Conservation (phyloP, 2,113 vertebrate genomes). For the Gadus chalcogrammus region DNA sequence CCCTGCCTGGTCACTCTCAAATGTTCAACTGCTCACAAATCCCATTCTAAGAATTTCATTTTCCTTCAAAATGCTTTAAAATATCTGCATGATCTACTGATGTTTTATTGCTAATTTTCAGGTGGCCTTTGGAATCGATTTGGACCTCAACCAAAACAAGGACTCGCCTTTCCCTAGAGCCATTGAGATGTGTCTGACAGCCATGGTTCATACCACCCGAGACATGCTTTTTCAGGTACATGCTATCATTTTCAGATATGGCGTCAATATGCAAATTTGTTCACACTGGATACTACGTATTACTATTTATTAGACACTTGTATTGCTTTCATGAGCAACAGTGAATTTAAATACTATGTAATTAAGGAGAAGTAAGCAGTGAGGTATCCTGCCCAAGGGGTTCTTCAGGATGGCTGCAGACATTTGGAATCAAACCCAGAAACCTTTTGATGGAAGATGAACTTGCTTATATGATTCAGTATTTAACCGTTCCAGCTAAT, state of each 20-base stretch:
- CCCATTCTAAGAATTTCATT: background rate
- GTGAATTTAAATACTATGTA: too few species aligned
- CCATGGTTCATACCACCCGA: conserved; percentile 56
- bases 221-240: conserved; percentile 65
- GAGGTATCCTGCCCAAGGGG: too few species aligned
- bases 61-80: background rate
- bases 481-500: conserved; percentile 56
- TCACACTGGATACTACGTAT: too few species aligned
- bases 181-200: conserved; percentile 75
- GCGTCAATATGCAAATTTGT: too few species aligned
- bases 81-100: background rate
- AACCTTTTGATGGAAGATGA: too few species aligned
- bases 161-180: conserved; percentile 74
- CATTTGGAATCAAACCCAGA: too few species aligned
- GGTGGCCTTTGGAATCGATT: conserved; percentile 85
- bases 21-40: too few species aligned
- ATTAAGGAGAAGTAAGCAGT: too few species aligned
- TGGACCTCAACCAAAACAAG: conserved; percentile 66
- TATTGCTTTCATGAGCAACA: too few species aligned
- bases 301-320: background rate
- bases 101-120: conserved; percentile 35
- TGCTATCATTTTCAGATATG: too few species aligned
- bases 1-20: background rate
- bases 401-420: too few species aligned
- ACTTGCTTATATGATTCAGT: conserved; percentile 1